Evolutionary conservation across 2,113 vertebrate genomes (phyloP).

Genomic region (Sprattus sprattus): DNA sequence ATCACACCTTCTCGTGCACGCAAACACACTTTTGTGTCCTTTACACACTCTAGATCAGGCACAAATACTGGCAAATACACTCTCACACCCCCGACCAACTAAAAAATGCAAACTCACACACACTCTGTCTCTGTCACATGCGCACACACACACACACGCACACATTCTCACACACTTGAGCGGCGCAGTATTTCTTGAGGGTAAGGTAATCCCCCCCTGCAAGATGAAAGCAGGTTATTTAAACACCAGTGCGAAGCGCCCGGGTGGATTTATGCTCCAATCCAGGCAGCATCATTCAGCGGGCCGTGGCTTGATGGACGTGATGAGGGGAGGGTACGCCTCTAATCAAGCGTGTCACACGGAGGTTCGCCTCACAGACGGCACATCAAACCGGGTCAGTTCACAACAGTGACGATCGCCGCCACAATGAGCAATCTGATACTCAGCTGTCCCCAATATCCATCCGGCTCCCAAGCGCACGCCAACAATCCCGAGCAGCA

Average conservation of each 20-base stretch:
- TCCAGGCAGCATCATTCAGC: background rate
- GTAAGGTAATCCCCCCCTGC: background rate
- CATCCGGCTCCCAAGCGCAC: background rate
- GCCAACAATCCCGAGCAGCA: background rate
- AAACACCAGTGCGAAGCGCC: background rate
- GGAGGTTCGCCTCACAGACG: background rate
- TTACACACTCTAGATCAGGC: background rate
- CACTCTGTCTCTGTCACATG: background rate
- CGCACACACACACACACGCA: conserved; percentile 9
- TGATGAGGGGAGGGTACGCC: background rate
- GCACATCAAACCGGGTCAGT: conserved; percentile 1
- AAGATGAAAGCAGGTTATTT: conserved; percentile 17
- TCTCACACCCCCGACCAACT: background rate
- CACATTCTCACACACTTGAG: conserved; percentile 2
- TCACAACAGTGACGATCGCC: background rate
- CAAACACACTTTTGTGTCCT: background rate
- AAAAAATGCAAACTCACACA: background rate
- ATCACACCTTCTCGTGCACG: background rate
- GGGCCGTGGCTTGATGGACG: background rate
- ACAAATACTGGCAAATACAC: background rate
- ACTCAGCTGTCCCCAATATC: background rate
- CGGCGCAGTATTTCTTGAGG: conserved; percentile 9
- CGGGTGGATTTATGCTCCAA: background rate
- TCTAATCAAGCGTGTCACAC: conserved; percentile 9
- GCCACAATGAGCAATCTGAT: background rate